Base-by-base conservation (phyloP, 1,140 invertebrate genomes). In the Luehdorfia chinensis region DNA sequence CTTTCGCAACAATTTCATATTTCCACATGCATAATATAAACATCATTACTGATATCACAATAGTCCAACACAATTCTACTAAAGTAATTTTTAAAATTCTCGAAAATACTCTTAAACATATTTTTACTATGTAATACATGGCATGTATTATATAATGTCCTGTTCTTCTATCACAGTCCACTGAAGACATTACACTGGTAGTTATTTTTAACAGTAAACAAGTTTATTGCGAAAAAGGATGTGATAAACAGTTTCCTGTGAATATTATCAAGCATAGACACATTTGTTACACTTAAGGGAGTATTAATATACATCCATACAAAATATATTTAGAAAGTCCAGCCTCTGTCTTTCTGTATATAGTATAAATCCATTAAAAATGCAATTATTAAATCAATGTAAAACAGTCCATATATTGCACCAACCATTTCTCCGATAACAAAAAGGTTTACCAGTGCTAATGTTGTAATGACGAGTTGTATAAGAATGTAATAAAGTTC, bases 371-470 rank as follows among this genome's bases (percentile, higher is more conserved):
- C 81, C 60, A 83, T 58, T 16, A 23, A 19, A 44, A 80, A 74
- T 25, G 72, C 76, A 51, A 85, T 67, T n/a, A 83, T 63, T 53
- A 85, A 61, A 50, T 85, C 78, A 33, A 76, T 14, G 54, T 85
- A 85, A 55, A 85, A 77, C 15, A 84, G 36, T 51, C 67, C 73
- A 68, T 83, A 84, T 49, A 84, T 66, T 1, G 68, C 70, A 55
- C 73, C 72, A 51, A 64, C 37, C 39, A 75, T 45, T 66, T 70
- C 71, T 23, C 64, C 62, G 14, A 62, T 23, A 33, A 71, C 19
- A 31, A 77, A 55, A n/a, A 85, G 32, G 33, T 64, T 55, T 11
- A 66, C 11, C 2, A 80, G 48, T 12, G 71, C 73, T 28, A 72
- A 5, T 7, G 66, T 1, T n/a, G 73, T 73, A 3, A 85, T 4